phyloP scores from a whole-genome alignment of 2,113 vertebrate species.

The Pleuronectes platessa region DNA sequence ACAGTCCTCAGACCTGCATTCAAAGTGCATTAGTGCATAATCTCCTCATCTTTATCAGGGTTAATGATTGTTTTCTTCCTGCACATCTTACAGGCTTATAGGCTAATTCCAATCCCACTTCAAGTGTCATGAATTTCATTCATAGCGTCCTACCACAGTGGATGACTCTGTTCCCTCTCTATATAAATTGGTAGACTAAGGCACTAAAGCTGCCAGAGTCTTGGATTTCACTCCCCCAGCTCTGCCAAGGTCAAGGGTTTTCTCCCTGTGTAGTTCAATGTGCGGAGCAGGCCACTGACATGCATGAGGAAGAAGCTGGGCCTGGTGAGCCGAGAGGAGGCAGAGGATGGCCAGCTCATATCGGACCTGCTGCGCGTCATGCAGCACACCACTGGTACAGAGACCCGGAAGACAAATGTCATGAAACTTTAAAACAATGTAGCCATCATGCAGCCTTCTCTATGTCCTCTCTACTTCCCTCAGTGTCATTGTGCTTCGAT shows the following conservation, averaged over 20 bases:
- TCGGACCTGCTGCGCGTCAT: not conserved
- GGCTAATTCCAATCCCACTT: too few species aligned
- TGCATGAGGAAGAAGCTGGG: constrained; percentile 1
- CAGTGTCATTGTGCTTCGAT: not conserved
- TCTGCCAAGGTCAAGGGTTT: constrained; percentile 39
- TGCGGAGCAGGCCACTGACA: constrained; percentile 31
- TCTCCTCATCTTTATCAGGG: too few species aligned
- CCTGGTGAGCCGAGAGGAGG: not conserved
- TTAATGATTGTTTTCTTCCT: too few species aligned
- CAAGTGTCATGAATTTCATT: too few species aligned
- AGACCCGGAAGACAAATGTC: not conserved
- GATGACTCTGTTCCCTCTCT: constrained; percentile 27
- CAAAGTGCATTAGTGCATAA: too few species aligned
- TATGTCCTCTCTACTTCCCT: not conserved
- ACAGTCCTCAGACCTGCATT: too few species aligned
- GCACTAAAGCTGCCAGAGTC: constrained; percentile 35
- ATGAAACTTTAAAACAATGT: too few species aligned
- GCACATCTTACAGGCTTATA: too few species aligned
- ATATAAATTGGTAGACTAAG: constrained; percentile 19
- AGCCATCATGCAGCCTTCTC: not conserved
- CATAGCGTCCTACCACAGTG: constrained; percentile 9
- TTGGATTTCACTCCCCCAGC: constrained; percentile 27
- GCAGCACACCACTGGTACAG: not conserved
- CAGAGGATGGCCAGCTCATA: not conserved
- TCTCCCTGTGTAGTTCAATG: constrained; percentile 1